phyloP scores from a whole-genome alignment of 2,888 invertebrate genomes.

The Biston betularia region DNA sequence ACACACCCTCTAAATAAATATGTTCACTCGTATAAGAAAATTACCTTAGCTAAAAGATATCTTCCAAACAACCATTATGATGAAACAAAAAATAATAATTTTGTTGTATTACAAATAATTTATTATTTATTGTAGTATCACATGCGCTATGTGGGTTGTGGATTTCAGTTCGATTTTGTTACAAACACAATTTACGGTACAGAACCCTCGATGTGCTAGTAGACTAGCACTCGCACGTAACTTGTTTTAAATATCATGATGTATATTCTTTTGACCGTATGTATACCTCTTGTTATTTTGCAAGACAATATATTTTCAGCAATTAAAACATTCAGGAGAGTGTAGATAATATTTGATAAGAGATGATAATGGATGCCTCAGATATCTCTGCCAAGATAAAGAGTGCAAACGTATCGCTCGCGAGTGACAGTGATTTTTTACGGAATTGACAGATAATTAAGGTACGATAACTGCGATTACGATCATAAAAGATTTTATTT shows the following conservation, averaged over 20 bases:
- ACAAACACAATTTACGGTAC: no score
- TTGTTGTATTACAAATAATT: no score
- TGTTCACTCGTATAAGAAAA: neutral
- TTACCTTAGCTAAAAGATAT: no score
- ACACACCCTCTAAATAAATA: neutral
- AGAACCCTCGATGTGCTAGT: no score
- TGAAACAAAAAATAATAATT: no score
- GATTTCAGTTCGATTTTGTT: no score
- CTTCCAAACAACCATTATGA: no score
- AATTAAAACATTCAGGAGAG: constrained; percentile 31
- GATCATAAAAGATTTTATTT: no score
- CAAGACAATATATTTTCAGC: constrained; percentile 15
- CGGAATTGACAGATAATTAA: constrained; percentile 14
- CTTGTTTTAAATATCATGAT: neutral
- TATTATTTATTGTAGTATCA: no score
- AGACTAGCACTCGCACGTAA: no score
- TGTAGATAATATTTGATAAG: constrained; percentile 25
- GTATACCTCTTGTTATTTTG: constrained; percentile 7
- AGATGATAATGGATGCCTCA: constrained; percentile 28
- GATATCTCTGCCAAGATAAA: constrained; percentile 23
- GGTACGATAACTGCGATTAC: neutral
- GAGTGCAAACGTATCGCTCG: constrained; percentile 15
- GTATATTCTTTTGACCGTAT: constrained; percentile 3
- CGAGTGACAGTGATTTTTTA: constrained; percentile 26
- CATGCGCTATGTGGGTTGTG: no score